Evolutionary conservation across 1,140 invertebrate genomes (phyloP).

Genomic region (Nasonia longicornis): DNA sequence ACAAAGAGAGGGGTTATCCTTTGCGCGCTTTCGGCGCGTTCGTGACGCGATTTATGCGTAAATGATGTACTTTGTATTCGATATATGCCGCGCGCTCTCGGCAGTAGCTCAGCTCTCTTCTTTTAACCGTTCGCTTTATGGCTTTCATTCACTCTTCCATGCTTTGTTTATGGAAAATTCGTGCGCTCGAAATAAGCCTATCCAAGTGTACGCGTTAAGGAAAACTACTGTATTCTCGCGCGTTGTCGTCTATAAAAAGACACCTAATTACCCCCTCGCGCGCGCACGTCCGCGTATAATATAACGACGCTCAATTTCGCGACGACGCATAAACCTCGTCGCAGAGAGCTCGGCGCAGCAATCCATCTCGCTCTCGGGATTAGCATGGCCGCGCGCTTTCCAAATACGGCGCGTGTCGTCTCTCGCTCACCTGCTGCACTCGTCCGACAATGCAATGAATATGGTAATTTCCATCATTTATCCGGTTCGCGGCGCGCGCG

Average conservation of each 20-base stretch:
- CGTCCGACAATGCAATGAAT: constrained; percentile 57
- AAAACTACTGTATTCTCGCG: neutral
- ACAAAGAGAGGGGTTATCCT: neutral
- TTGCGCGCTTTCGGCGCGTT: neutral
- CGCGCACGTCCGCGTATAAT: neutral
- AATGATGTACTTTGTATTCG: neutral
- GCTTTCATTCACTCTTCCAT: neutral
- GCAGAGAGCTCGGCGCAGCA: neutral
- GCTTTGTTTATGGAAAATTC: neutral
- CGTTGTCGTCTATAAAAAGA: constrained; percentile 1
- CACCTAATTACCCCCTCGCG: constrained; percentile 20
- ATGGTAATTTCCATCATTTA: constrained; percentile 63
- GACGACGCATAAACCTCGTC: neutral
- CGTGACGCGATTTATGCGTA: neutral
- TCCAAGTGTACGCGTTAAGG: neutral
- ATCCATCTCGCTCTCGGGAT: constrained; percentile 45
- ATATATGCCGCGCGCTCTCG: neutral
- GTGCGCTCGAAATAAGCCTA: neutral
- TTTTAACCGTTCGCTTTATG: no score
- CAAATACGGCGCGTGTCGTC: constrained; percentile 54
- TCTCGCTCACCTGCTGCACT: constrained; percentile 48
- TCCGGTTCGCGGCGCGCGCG: constrained; percentile 49
- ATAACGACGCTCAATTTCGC: constrained; percentile 26
- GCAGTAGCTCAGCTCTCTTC: no score
- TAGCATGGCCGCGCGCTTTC: constrained; percentile 54